Evolutionary conservation across 1,140 invertebrate genomes (phyloP), one percentile per base, ranked within the genome.

Genomic region (Calycopis cecrops): DNA sequence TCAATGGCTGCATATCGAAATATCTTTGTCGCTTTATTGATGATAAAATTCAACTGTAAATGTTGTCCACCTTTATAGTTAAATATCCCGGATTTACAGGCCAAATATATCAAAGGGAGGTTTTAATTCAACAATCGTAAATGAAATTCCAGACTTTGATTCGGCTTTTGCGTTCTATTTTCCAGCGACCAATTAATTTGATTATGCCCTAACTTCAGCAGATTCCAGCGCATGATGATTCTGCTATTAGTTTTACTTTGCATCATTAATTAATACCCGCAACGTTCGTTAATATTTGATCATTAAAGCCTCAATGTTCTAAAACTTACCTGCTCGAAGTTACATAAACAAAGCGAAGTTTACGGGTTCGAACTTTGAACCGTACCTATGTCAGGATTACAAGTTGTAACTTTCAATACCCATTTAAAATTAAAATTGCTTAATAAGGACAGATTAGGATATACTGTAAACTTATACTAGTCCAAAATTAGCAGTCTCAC

Each of bases 241-340:
- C 67, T 38, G 52, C 62, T 69, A 73, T 73, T 65, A 69, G 63
- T 71, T 71, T 76, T 70, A 69, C 70, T 69, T 63, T 57, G 73
- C 78, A 83, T 82, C 71, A 69, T 70, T 86, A 86, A 86, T 86
- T 81, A 86, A 83, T 79, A 83, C 77, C 76, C 67, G 65, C 69
- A 65, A 63, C 71, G 76, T 82, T 78, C 80, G 70, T 84, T 83
- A 83, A 86, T 86, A 84, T 84, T 84, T 83, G 78, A 86, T 84
- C 80, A 86, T 83, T 84, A 83, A 82, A 84, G 72, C 80, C 83
- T 67, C 79, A 80, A 80, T 82, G 83, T 84, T 79, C 69, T 69
- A 76, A 79, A 84, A 83, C 80, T 84, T 84, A 76, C 71, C 76
- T 81, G 79, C 73, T 79, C 59, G 65, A 76, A 80, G 76, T 84